Evolutionary conservation across 2,113 vertebrate species (phyloP).

Genomic region (Natator depressus): DNA sequence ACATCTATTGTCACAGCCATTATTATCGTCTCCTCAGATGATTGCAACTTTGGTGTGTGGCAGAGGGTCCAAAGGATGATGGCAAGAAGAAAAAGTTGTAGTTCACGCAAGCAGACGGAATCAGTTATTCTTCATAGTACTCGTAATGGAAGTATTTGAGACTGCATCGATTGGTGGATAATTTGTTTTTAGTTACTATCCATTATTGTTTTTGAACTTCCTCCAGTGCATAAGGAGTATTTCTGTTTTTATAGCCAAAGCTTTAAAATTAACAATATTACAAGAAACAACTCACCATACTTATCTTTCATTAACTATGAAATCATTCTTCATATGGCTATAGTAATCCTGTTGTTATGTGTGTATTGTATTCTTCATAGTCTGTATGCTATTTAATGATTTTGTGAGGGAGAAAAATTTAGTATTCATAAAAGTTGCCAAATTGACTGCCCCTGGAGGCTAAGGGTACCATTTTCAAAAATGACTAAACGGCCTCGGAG

Average conservation of each 20-base stretch:
- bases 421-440: neutral
- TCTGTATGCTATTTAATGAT: neutral
- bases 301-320: neutral
- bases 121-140: neutral
- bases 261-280: neutral
- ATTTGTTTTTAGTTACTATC: neutral
- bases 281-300: neutral
- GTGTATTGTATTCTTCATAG: neutral
- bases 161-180: neutral
- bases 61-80: neutral
- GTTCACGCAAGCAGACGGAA: neutral
- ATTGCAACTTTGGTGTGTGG: neutral
- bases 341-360: neutral
- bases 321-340: neutral
- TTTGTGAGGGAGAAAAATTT: neutral
- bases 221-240: neutral
- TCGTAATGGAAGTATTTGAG: neutral
- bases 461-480: neutral
- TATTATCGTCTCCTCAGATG: neutral
- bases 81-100: neutral
- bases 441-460: neutral
- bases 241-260: rapidly evolving
- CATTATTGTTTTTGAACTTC: neutral
- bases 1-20: conserved; percentile 38
- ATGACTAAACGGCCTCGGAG: neutral